Base-by-base conservation (phyloP, 1,140 invertebrate species). In the Leucophenga varia region DNA sequence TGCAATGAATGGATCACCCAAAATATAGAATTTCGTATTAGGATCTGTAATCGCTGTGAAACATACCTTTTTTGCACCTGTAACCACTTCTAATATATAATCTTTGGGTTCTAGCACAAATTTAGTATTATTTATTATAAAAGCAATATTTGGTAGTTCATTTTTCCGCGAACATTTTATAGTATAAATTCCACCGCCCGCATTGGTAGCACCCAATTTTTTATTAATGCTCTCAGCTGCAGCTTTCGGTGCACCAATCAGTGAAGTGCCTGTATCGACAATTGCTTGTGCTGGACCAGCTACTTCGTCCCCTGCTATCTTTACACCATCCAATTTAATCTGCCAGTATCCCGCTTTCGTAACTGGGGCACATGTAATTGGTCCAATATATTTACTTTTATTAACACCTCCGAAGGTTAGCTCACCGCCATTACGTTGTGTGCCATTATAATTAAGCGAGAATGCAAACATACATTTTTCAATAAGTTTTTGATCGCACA, bases 401-500 rank as follows among this genome's bases (percentile, higher is more conserved):
- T 53, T 28, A 3, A 37, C 37, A 28, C 49, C 52, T 8, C 57
- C 57, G 12, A 60, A 55, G 10, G 41, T 46, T 0, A 60, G n/a
- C 2, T 41, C 45, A 12, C 54, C 55, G 1, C 55, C 55, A 7
- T 49, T 40, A 2, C 7, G 17, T 1, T 54, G 57, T 10, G 32
- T 52, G n/a, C 54, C 48, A 13, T 54, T 54, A 2, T 76, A 72
- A 76, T 85, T 91, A 6, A 98, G 81, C 75, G 95, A 98, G 76
- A 99, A 98, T 44, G 93, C 93, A 77, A 99, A 98, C 20, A 96
- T 77, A 1, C 91, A 83, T 43, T 83, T 61, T 2, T 78, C 61
- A 7, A 97, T 81, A 2, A 92, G 75, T 8, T 83, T 80, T 78
- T 98, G 91, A 8, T 84, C 78, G 16, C 95, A 79, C 91, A 98